phyloP scores from a whole-genome alignment of 1,140 invertebrate species.

The silkworm (Bombyx mori) region DNA sequence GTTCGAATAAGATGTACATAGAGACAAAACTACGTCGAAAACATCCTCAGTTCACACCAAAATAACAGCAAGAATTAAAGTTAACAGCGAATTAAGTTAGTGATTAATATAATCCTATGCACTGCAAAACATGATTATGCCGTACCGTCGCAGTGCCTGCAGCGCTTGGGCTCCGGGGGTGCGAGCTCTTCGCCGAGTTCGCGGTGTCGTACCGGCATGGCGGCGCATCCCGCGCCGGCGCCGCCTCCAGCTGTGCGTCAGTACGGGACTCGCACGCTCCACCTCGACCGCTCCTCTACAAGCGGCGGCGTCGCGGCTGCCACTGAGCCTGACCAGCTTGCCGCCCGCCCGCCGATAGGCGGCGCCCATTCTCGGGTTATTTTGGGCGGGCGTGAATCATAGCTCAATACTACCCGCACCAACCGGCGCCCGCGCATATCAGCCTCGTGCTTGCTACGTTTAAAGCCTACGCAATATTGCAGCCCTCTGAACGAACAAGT shows the following conservation, averaged over 20 bases:
- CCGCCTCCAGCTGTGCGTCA: constrained; percentile 50
- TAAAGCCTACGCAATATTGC: constrained; percentile 20
- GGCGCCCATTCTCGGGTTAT: constrained; percentile 60
- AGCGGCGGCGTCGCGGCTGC: constrained; percentile 58
- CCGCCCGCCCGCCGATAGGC: constrained; percentile 60
- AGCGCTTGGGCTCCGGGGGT: constrained; percentile 70
- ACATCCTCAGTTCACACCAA: too few relatives aligned
- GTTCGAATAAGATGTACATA: too few relatives aligned
- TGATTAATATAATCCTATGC: constrained; percentile 4
- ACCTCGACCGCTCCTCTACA: constrained; percentile 47
- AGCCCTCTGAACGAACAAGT: not conserved
- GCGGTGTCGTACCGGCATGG: constrained; percentile 69
- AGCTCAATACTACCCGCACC: constrained; percentile 44
- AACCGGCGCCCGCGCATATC: constrained; percentile 54
- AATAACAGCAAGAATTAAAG: too few relatives aligned
- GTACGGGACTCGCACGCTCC: constrained; percentile 34
- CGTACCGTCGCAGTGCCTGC: constrained; percentile 71
- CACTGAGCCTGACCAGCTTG: constrained; percentile 48
- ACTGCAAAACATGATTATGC: constrained; percentile 15
- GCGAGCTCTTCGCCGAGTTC: constrained; percentile 62
- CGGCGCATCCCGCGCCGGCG: constrained; percentile 66
- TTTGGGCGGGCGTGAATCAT: constrained; percentile 63
- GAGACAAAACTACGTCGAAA: too few relatives aligned
- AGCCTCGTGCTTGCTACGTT: constrained; percentile 37
- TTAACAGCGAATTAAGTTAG: too few relatives aligned